phyloP scores from a whole-genome alignment of 2,888 invertebrate genomes.

The Drosophila lutescens region DNA sequence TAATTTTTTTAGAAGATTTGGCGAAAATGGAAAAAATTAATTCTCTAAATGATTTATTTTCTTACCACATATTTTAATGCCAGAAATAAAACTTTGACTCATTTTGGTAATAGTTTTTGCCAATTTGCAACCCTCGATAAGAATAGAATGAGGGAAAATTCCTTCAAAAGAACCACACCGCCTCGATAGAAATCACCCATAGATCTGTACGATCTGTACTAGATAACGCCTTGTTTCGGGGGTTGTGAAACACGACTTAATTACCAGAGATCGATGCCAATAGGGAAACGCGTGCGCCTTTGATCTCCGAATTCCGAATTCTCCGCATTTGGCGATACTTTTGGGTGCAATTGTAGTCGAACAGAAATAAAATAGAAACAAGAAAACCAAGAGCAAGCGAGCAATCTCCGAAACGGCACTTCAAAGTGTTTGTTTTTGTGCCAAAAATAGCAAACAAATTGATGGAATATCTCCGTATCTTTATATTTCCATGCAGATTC shows the following conservation, averaged over 20 bases:
- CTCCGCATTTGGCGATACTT: slow-evolving; percentile 54
- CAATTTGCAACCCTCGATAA: slow-evolving; percentile 41
- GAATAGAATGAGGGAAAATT: slow-evolving; percentile 5
- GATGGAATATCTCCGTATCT: slow-evolving; percentile 20
- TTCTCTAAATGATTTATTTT: too few relatives aligned
- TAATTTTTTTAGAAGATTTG: not conserved
- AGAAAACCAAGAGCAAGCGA: slow-evolving; percentile 6
- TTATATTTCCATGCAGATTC: slow-evolving; percentile 88
- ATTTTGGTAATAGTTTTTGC: slow-evolving; percentile 65
- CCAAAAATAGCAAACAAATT: slow-evolving; percentile 56
- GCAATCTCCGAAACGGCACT: slow-evolving; percentile 58
- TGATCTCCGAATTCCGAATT: slow-evolving; percentile 45
- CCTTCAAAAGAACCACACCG: slow-evolving; percentile 49
- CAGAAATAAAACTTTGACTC: not conserved
- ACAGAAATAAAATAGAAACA: slow-evolving; percentile 18
- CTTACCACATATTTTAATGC: not conserved
- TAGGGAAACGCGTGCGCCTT: slow-evolving; percentile 34
- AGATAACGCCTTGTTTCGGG: slow-evolving; percentile 82
- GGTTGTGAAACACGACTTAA: slow-evolving; percentile 84
- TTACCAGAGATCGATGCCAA: slow-evolving; percentile 63
- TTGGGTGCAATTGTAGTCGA: slow-evolving; percentile 44
- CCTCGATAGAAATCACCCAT: slow-evolving; percentile 50
- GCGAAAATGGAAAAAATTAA: not conserved
- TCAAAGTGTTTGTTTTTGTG: slow-evolving; percentile 49
- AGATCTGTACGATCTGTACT: slow-evolving; percentile 63